Conservation (phyloP, 2,113 vertebrate species). For the Paradisaea rubra region DNA sequence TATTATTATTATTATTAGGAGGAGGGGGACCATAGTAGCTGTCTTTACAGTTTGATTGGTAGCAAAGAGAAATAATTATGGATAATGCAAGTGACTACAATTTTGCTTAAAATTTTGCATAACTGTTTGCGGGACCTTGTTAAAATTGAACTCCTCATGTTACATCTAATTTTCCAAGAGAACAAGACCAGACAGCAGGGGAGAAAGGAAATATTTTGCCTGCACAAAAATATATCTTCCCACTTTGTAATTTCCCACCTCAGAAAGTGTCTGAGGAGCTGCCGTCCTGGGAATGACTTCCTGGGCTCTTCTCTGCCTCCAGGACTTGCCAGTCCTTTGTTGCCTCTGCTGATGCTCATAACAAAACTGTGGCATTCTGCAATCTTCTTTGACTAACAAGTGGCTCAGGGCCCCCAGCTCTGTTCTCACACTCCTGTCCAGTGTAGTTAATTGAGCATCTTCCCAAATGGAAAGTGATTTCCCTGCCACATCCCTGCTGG, state of each 20-base stretch:
- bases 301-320: not conserved
- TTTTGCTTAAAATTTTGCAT: not conserved
- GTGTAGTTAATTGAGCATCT: not conserved
- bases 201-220: not conserved
- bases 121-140: not conserved
- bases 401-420: not conserved
- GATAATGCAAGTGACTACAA: not conserved
- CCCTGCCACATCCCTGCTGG: not conserved
- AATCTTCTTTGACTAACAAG: not conserved
- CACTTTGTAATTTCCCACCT: not conserved
- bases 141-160: not conserved
- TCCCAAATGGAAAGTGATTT: conserved; percentile 14
- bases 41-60: not conserved
- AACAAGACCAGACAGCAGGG: not conserved
- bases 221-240: not conserved
- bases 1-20: too few relatives aligned
- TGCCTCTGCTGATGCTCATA: not conserved
- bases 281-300: not conserved
- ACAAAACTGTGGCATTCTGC: not conserved
- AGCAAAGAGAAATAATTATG: not conserved
- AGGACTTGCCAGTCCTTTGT: not conserved
- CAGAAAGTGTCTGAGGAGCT: not conserved
- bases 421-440: not conserved
- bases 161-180: not conserved
- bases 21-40: not conserved